phyloP scores from a whole-genome alignment of 2,113 vertebrate genomes.

The Cisticola juncidis region DNA sequence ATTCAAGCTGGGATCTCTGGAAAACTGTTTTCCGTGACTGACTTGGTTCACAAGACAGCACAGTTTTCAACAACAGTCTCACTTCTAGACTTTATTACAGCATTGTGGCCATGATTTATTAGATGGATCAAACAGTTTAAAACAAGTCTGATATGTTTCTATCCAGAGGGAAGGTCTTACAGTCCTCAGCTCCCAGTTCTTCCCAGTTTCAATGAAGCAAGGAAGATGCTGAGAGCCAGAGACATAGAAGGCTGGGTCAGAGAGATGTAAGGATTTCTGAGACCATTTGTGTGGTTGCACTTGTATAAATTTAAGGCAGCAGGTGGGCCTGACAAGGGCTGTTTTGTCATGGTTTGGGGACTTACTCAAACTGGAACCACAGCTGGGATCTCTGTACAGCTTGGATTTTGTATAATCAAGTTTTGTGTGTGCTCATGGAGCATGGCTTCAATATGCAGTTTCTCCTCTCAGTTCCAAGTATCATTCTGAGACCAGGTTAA shows the following conservation, averaged over 20 bases:
- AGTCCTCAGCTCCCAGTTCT: background rate
- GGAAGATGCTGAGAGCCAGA: background rate
- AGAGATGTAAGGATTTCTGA: background rate
- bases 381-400: background rate
- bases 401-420: background rate
- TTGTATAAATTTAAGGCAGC: background rate
- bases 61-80: background rate
- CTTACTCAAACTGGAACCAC: background rate
- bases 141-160: background rate
- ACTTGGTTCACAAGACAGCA: background rate
- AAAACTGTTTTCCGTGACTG: background rate
- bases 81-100: background rate
- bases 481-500: background rate
- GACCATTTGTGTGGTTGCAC: no score
- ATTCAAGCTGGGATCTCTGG: background rate
- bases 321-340: background rate
- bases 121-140: background rate
- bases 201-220: background rate
- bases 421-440: no score
- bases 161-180: background rate
- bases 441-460: accelerated
- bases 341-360: background rate
- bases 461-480: background rate
- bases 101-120: background rate
- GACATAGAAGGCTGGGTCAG: background rate